Percentiles rank a stretch among this genome's conserved stretches.
These are phyloP conservation scores for Cephalophus harveyi DNA, from an alignment of 2,113 vertebrate species.

Conservation along the genomic window DNA sequence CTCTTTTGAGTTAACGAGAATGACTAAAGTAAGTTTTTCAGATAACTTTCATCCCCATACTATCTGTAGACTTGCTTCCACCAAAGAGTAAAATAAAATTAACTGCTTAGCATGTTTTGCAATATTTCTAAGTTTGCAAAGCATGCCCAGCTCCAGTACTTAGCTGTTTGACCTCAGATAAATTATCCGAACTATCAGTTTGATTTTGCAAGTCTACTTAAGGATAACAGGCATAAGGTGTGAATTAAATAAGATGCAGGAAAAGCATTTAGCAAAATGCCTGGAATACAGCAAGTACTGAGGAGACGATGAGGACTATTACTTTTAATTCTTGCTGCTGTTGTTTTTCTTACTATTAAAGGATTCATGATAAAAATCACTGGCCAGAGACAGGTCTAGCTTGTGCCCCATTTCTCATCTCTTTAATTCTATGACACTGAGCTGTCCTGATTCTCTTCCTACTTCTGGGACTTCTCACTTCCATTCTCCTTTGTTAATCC, in stretches of 20 bases:
- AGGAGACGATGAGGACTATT: not conserved
- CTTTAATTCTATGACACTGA: not conserved
- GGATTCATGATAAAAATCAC: not conserved
- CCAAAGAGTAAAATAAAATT: not conserved
- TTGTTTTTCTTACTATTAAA: not conserved
- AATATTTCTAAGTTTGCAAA: not conserved
- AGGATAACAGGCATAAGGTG: not conserved
- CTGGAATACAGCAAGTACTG: not conserved
- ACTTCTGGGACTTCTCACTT: not conserved
- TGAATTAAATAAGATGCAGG: not conserved
- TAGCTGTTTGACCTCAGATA: not conserved
- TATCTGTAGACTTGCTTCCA: not conserved
- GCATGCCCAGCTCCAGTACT: not conserved
- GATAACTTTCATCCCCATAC: not conserved
- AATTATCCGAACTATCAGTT: not conserved
- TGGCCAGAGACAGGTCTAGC: not conserved
- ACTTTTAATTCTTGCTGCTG: not conserved
- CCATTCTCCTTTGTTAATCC: not conserved
- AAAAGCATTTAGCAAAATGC: slow-evolving; percentile 32
- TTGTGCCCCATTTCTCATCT: not conserved
- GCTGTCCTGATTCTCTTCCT: not conserved
- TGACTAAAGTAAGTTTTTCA: not conserved
- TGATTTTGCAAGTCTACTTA: slow-evolving; percentile 2
- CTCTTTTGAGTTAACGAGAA: not conserved
- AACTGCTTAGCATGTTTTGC: not conserved